Conservation (phyloP, 1,140 invertebrate species). For the Brachionus paranguensis region DNA sequence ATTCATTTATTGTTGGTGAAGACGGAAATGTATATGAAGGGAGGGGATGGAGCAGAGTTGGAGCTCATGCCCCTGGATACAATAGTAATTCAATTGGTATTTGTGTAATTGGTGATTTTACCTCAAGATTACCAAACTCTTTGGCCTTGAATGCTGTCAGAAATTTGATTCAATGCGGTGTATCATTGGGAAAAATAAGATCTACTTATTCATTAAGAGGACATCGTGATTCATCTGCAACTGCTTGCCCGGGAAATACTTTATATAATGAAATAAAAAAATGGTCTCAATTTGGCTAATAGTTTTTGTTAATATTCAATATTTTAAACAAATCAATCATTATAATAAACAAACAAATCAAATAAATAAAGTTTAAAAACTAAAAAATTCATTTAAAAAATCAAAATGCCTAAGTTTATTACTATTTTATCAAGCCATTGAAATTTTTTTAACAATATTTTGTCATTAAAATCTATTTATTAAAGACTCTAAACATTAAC, state of each 20-base stretch:
- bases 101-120: conserved; percentile 63
- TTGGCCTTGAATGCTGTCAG: conserved; percentile 42
- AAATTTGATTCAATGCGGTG: conserved; percentile 44
- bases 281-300: not conserved
- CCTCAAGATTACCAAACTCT: conserved; percentile 42
- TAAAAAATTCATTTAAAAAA: not conserved
- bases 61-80: conserved; percentile 63
- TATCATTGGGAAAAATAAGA: conserved; percentile 41
- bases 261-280: conserved; percentile 44
- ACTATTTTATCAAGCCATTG: not conserved
- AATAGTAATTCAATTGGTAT: conserved; percentile 63
- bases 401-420: not conserved
- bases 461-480: not conserved
- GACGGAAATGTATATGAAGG: conserved; percentile 47
- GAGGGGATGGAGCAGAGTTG: conserved; percentile 52
- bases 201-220: conserved; percentile 44
- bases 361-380: not conserved
- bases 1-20: conserved; percentile 45
- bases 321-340: not conserved
- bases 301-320: not conserved
- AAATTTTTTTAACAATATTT: not conserved
- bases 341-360: not conserved
- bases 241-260: conserved; percentile 43
- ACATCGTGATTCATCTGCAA: conserved; percentile 43
- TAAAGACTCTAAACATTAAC: not conserved